Conservation (phyloP, 30 jellyfish, hydroid and myxozoan genomes). For the Sanderia malayensis region DNA sequence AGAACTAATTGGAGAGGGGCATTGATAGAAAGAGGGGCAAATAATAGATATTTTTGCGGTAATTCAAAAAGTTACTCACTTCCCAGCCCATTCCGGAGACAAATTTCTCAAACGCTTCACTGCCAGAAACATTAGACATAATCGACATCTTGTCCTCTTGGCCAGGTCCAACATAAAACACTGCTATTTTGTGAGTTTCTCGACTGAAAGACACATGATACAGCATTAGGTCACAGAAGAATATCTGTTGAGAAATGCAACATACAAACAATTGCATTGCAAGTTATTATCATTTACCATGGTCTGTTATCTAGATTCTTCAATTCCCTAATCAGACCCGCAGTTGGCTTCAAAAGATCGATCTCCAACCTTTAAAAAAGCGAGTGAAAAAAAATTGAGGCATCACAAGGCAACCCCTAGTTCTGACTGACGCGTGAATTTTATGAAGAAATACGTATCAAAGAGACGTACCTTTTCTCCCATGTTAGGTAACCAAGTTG, state of each 20-base stretch:
- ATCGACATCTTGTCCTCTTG: slow-evolving; percentile 95
- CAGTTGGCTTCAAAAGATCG: slow-evolving; percentile 69
- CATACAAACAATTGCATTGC: background rate
- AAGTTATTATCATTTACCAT: slow-evolving; percentile 39
- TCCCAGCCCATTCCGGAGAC: slow-evolving; percentile 97
- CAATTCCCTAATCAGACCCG: slow-evolving; percentile 78
- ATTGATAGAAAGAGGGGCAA: background rate
- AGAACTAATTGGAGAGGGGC: no score
- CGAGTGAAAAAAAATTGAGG: no score
- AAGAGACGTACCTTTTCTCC: slow-evolving; percentile 77
- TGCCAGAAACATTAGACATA: slow-evolving; percentile 74
- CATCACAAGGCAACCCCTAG: no score
- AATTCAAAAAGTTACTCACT: slow-evolving; percentile 49
- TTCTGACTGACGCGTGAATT: no score
- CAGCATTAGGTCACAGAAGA: background rate
- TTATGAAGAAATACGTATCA: no score
- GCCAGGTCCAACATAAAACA: slow-evolving; percentile 92
- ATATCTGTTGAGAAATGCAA: no score
- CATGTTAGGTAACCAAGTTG: slow-evolving; percentile 81
- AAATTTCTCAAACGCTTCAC: slow-evolving; percentile 77
- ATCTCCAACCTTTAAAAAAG: slow-evolving; percentile 60
- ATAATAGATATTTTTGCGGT: no score
- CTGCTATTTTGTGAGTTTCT: slow-evolving; percentile 95
- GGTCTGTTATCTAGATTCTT: slow-evolving; percentile 93
- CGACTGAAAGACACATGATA: slow-evolving; percentile 61